Conservation (phyloP, 1,140 invertebrate genomes). For the Stenopsyche tienmushanensis region DNA sequence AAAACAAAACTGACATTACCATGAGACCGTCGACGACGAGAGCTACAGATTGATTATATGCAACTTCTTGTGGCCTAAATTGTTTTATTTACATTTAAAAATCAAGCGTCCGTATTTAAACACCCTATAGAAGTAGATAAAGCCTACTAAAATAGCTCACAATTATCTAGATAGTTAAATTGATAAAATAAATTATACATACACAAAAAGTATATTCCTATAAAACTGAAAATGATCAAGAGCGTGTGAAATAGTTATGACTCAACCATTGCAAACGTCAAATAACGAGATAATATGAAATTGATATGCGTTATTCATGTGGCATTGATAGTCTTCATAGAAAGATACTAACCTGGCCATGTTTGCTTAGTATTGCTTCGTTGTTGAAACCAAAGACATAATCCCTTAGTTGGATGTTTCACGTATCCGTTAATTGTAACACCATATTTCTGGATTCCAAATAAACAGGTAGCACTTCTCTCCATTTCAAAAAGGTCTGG, state of each 20-base stretch:
- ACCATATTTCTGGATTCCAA: constrained; percentile 92
- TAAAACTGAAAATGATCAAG: not conserved
- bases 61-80: no score
- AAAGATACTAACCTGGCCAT: constrained; percentile 71
- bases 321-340: no score
- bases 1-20: no score
- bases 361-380: constrained; percentile 89
- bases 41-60: no score
- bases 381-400: constrained; percentile 92
- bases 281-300: constrained; percentile 8
- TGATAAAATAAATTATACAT: not conserved
- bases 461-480: constrained; percentile 85
- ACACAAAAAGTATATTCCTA: not conserved
- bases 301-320: not conserved
- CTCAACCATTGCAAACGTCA: no score
- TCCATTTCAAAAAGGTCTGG: constrained; percentile 85
- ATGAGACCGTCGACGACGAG: no score
- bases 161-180: not conserved
- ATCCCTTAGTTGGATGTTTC: constrained; percentile 75
- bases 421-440: constrained; percentile 94
- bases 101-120: no score
- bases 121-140: no score
- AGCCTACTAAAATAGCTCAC: no score
- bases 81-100: no score
- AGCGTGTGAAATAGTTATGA: not conserved